Evolutionary conservation across 2,888 invertebrate species (phyloP), one percentile per base, ranked within the genome.

Genomic region (Chymomyza amoena): DNA sequence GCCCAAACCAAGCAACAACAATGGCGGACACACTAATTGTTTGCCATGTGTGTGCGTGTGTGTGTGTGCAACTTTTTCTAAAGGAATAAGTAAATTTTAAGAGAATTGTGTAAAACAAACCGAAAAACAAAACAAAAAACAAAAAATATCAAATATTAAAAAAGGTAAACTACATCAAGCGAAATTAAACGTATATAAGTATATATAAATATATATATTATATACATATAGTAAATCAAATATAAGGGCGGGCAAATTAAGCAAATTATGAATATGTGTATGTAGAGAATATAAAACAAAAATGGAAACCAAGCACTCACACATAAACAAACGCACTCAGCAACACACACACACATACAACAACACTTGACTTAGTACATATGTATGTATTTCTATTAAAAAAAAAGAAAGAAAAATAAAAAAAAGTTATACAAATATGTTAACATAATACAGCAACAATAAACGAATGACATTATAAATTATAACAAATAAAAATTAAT

Each of bases 191-290:
- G 18, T 18, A 67, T 20, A 59, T 36, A 65, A 77, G 72, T 69
- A 69, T 63, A 77, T 68, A 77, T 32, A 32, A 32, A 32, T 7
- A 32, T 32, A 32, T 32, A 32, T 32, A 32, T 32, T 32, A 32
- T 62, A 79, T 81, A 74, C 77, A 79, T 80, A 78, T 78, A 81
- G 84, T 86, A 70, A 77, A 80, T 77, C 69, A 72, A 75, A 81
- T 86, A 87, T 86, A 86, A 84, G 85, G 85, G 85, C 84, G 85
- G 85, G 85, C 18, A 63, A 57, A 57, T 10, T 25, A 84, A 84
- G 85, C 81, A 83, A 81, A 84, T 25, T 82, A 87, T 83, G 81
- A 81, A 84, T 84, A 73, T 84, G 76, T 59, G 71, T 76, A 80
- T 78, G 82, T 87, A 86, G 80, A 79, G 73, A 67, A 77, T 65